Conservation (phyloP, 1,140 invertebrate species). For the Marisa cornuarietis region DNA sequence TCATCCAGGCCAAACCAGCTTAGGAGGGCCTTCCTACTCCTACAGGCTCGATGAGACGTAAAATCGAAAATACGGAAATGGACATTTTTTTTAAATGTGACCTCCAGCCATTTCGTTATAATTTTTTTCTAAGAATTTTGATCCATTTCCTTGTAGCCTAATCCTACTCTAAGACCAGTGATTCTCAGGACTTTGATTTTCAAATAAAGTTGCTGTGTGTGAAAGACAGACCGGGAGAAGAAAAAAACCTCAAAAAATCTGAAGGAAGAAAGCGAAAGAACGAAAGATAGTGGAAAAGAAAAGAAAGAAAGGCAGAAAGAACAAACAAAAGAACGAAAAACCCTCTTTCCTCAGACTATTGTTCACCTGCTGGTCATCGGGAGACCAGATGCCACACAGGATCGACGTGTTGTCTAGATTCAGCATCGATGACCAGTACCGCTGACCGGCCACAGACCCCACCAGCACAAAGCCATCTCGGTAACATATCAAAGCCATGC, state of each 20-base stretch:
- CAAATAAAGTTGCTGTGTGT: background rate
- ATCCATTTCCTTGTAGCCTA: too few species aligned
- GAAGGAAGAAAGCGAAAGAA: background rate
- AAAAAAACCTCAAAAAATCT: background rate
- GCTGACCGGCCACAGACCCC: slow-evolving; percentile 94
- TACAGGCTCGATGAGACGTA: too few species aligned
- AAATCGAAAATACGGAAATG: too few species aligned
- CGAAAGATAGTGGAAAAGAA: slow-evolving; percentile 4
- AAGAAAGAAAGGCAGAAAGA: slow-evolving; percentile 9
- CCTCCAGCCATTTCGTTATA: too few species aligned
- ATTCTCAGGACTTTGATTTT: too few species aligned
- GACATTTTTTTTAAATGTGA: too few species aligned
- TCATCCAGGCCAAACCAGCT: too few species aligned
- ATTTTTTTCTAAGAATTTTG: too few species aligned
- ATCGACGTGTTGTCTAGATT: slow-evolving; percentile 88
- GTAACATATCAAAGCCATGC: slow-evolving; percentile 98
- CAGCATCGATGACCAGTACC: slow-evolving; percentile 98
- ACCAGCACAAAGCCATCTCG: slow-evolving; percentile 97
- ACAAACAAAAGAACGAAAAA: background rate
- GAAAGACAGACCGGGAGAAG: background rate
- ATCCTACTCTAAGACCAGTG: too few species aligned
- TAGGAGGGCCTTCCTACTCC: too few species aligned
- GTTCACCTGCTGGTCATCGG: slow-evolving; percentile 89
- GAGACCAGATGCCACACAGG: slow-evolving; percentile 96
- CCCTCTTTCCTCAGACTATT: background rate